Evolutionary conservation across 2,888 invertebrate genomes (phyloP), one percentile per base, ranked within the genome.

Genomic region (Deroplatys truncata): DNA sequence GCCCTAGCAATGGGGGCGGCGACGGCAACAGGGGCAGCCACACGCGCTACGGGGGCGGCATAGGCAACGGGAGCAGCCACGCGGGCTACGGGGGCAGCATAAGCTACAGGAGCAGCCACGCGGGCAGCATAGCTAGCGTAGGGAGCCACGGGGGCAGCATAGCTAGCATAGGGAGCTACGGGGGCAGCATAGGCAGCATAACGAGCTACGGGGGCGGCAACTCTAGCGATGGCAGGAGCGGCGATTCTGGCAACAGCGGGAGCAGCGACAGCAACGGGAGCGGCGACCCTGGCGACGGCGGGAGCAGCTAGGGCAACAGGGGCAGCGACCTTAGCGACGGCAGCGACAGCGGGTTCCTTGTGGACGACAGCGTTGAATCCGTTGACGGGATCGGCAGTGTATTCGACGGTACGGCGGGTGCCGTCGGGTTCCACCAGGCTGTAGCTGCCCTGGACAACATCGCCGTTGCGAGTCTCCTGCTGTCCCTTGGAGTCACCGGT

Each of bases 241-340:
- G 87, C 88, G 88, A 85, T 85, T 84, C 88, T 84, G n/a, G 84
- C 84, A 28, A 29, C 2, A 29, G 86, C 72, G 10, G 89, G 84
- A 83, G 85, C 82, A 56, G 88, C 84, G 43, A 82, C 25, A 86
- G 90, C 90, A 29, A 85, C 56, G 72, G 88, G 88, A 28, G 89
- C 88, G 86, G 90, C 88, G 28, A 88, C 85, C 72, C 90, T 88
- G 56, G 88, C 86, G 89, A 56, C 43, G 56, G 92, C 92, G 35
- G 92, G 92, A 82, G 91, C 90, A 87, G 92, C 92, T 29, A 92
- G 91, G 84, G 92, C 91, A 72, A 31, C 84, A 84, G 90, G 83
- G 83, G 89, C 82, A n/a, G 82, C n/a, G 89, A 92, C 87, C 84
- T 92, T 82, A 88, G 92, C 91, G 90, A 92, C 91, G 91, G 89